phyloP scores from a whole-genome alignment of 2,888 invertebrate genomes.

The Alviniconcha strummeri region DNA sequence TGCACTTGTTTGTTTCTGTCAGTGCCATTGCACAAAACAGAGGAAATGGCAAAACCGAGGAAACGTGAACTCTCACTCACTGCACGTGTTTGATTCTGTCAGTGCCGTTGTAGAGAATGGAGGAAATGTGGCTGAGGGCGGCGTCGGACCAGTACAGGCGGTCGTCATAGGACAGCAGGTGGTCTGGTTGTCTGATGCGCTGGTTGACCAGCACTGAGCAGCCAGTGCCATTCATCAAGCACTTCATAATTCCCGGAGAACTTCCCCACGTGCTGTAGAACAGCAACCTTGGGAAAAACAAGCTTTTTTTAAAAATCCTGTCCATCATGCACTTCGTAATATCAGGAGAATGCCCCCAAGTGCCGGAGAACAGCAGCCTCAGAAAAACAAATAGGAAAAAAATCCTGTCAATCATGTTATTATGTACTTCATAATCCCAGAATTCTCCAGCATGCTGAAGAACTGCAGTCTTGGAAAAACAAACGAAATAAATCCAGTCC shows the following conservation, averaged over 20 bases:
- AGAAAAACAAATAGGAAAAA: no score
- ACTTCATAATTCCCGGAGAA: not conserved
- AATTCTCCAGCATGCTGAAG: no score
- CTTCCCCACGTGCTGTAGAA: conserved; percentile 12
- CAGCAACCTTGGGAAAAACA: not conserved
- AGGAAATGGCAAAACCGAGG: not conserved
- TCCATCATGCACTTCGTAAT: not conserved
- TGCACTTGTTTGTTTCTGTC: no score
- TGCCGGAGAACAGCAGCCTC: no score
- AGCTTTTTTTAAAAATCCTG: not conserved
- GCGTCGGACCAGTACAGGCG: conserved; percentile 20
- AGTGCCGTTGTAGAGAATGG: not conserved
- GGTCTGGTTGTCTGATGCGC: not conserved
- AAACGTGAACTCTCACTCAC: not conserved
- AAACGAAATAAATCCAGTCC: no score
- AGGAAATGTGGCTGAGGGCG: not conserved
- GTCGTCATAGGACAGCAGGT: not conserved
- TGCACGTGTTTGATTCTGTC: not conserved
- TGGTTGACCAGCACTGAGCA: not conserved
- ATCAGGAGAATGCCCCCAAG: no score
- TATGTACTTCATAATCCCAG: no score
- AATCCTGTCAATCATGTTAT: no score
- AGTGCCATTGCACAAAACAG: not conserved
- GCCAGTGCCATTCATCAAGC: conserved; percentile 1
- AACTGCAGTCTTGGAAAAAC: no score